phyloP scores from a whole-genome alignment of 2,888 invertebrate species.

The Dynastes maya region DNA sequence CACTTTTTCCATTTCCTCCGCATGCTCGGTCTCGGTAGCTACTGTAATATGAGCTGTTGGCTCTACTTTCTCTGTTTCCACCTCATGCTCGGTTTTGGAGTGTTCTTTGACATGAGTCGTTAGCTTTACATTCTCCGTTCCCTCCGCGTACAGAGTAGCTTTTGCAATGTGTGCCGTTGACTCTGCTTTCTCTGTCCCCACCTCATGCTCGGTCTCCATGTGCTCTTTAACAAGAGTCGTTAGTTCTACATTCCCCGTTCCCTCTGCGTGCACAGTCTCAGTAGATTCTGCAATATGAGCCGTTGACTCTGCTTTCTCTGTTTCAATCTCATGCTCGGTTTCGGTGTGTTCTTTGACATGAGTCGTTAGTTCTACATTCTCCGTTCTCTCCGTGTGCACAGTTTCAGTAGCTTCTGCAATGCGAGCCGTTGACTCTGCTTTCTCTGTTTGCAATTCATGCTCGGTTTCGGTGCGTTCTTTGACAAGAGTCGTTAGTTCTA shows the following conservation, averaged over 20 bases:
- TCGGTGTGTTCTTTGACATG: not conserved
- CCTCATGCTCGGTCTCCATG: too few relatives aligned
- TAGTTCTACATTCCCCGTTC: too few relatives aligned
- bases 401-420: not conserved
- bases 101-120: not conserved
- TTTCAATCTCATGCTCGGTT: not conserved
- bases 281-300: not conserved
- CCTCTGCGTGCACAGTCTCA: too few relatives aligned
- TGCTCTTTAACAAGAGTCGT: too few relatives aligned
- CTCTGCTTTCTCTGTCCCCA: too few relatives aligned
- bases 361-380: not conserved
- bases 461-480: not conserved
- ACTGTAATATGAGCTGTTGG: not conserved
- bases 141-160: too few relatives aligned
- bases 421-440: too few relatives aligned
- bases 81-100: not conserved
- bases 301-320: not conserved
- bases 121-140: too few relatives aligned
- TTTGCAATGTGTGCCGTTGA: too few relatives aligned
- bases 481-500: not conserved
- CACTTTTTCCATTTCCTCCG: slow-evolving; percentile 1
- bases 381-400: not conserved
- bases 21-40: not conserved
- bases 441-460: not conserved
- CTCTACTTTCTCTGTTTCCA: not conserved